Evolutionary conservation across 2,888 invertebrate species (phyloP), one percentile per base, ranked within the genome.

Genomic region (Tyria jacobaeae): DNA sequence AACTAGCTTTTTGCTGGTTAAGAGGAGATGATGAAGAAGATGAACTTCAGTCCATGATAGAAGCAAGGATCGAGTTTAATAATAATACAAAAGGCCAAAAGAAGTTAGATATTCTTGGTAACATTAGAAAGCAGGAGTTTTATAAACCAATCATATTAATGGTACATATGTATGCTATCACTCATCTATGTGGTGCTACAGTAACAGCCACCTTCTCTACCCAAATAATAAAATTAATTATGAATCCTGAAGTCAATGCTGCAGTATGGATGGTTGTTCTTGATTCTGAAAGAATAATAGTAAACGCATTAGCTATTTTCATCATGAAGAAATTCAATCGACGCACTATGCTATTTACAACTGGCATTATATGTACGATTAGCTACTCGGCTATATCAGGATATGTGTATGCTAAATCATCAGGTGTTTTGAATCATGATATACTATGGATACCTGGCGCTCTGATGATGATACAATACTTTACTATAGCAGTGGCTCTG

Each of bases 141-240:
- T 83, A 94, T 59, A 95, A 94, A 72, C 95, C 96, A 0, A 89
- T 96, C 10, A 81, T 92, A 7, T 87, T 96, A 21, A 93, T 96
- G 83, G 89, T 95, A 50, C 91, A 95, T 1, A 94, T 95, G 21
- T 96, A 96, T 70, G 89, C 94, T 0, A 93, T 95, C 69, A 94
- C 95, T 54, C 96, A 96, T 73, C 94, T 96, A 62, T 94, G 95
- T 1, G 96, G 96, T 0, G 94, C 95, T 1, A 95, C 96, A 56
- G 95, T 95, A 0, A 94, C 96, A 70, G 94, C 95, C 0, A 95
- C 95, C 4, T 96, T 96, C 79, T 95, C 96, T 0, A 95, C 96
- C 0, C 89, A 93, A 37, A 95, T 96, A 37, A 92, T 96, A 64
- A 83, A 87, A 6, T 84, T 94, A 49, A 86, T 95, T 9, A 91